Base-by-base conservation (phyloP, 2,113 vertebrate species). In the Benitochromis conjunctus region DNA sequence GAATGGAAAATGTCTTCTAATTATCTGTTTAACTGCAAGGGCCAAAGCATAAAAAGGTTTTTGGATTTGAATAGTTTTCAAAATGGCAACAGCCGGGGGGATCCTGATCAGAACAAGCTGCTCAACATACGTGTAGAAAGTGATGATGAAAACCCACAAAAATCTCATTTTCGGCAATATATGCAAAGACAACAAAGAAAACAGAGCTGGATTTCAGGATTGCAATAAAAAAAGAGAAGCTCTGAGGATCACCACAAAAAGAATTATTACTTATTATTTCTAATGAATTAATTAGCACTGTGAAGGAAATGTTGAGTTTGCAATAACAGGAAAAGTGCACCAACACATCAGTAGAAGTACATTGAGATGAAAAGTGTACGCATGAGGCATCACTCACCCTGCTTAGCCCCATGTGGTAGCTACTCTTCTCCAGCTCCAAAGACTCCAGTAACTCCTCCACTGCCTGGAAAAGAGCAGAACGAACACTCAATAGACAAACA, bases 361-460 rank as follows among this genome's bases (percentile, higher is more conserved):
- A 48, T 34, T 3, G 9, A 79, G 10, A 18, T 81, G n/a, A 62
- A 13, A 69, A 48, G 55, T 60, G 64, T 4, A 4, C 21, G 16
- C 10, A 12, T 31, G 21, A 64, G 36, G 48, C 29, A 80, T n/a
- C 76, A 94, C 97, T 88, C 95, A 99, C 99, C 96, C 97, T 95
- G 94, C 99, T 99, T 71, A 99, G 91, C 8, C 99, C 98, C 97
- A 99, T 97, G 94, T 98, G 97, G 91, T 96, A 98, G 93, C 95
- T 98, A 96, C 98, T 99, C 93, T 98, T 98, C 95, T 99, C 99
- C 91, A 99, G 95, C 80, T 99, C 98, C 96, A 99, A 86, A 0
- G 98, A 98, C 87, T 98, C 98, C 94, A 99, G 94, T 29, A 99
- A 95, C 88, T 99, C 98, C 86, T 99, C 97, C 86, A 98, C 98